These are phyloP conservation scores for Poecilobothrus nobilitatus DNA, from an alignment of 2,888 invertebrate genomes.

Conservation along the genomic window DNA sequence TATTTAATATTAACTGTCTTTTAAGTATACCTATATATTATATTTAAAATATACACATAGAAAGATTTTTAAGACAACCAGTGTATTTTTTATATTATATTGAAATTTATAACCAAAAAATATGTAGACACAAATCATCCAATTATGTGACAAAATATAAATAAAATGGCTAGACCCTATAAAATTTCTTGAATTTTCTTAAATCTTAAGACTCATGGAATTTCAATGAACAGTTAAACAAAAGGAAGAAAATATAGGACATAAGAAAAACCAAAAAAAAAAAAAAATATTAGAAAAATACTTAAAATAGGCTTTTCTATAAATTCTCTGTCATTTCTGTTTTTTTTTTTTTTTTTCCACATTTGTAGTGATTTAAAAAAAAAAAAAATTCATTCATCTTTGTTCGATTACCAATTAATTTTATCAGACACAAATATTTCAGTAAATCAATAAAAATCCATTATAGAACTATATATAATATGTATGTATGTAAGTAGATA, in stretches of 20 bases:
- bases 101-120: too few species aligned
- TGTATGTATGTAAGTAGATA: too few species aligned
- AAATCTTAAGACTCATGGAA: background rate
- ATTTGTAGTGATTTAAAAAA: background rate
- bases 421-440: background rate
- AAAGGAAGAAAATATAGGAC: background rate
- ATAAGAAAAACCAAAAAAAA: background rate
- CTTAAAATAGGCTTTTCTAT: too few species aligned
- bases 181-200: background rate
- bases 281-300: background rate
- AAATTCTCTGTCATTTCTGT: too few species aligned
- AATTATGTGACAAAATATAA: background rate
- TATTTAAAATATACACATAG: too few species aligned
- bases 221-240: background rate
- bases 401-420: background rate
- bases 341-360: background rate
- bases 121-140: background rate
- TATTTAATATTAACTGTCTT: too few species aligned
- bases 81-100: too few species aligned
- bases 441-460: slow-evolving; percentile 1
- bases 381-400: background rate
- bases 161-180: background rate
- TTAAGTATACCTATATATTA: too few species aligned
- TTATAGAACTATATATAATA: background rate
- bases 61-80: too few species aligned